A percentile compares a stretch with the other conserved stretches of the same genome.
These are phyloP conservation scores for Stomatorhinus walkeri DNA, from an alignment of 2,797 vertebrate genomes.

Conservation along the genomic window DNA sequence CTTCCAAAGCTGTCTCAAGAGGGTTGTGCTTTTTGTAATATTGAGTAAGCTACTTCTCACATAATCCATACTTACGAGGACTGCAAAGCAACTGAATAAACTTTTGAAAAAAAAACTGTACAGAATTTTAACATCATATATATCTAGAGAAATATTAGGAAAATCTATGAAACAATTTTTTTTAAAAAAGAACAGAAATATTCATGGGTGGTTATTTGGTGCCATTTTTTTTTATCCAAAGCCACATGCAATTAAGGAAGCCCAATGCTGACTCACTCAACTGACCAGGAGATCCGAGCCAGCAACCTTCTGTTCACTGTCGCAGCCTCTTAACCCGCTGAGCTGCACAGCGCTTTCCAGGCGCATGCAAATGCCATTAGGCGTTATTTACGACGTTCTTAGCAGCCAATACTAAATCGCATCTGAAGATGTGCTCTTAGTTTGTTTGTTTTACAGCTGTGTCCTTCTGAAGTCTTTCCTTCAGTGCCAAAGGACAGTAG, in stretches of 20 bases:
- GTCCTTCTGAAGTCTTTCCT: constrained; percentile 7
- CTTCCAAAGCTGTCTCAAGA: background rate
- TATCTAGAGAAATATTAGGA: background rate
- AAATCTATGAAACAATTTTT: background rate
- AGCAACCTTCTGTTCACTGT: background rate
- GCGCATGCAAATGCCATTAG: background rate
- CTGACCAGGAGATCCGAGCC: background rate
- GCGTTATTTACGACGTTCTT: background rate
- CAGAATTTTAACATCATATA: background rate
- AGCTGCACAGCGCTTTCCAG: background rate
- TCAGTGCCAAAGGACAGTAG: background rate
- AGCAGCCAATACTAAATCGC: background rate
- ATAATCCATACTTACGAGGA: background rate
- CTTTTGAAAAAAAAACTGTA: background rate
- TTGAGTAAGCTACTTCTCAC: background rate
- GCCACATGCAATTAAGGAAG: background rate
- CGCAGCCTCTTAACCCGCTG: background rate
- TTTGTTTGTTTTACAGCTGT: background rate
- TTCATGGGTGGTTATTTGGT: background rate
- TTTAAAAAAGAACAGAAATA: background rate
- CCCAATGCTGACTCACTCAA: background rate
- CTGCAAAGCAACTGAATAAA: background rate
- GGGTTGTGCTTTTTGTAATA: background rate
- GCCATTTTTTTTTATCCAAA: background rate
- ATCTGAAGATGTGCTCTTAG: background rate